phyloP scores from a whole-genome alignment of 2,797 vertebrate genomes.

The Enteromius afrohamiltoni region DNA sequence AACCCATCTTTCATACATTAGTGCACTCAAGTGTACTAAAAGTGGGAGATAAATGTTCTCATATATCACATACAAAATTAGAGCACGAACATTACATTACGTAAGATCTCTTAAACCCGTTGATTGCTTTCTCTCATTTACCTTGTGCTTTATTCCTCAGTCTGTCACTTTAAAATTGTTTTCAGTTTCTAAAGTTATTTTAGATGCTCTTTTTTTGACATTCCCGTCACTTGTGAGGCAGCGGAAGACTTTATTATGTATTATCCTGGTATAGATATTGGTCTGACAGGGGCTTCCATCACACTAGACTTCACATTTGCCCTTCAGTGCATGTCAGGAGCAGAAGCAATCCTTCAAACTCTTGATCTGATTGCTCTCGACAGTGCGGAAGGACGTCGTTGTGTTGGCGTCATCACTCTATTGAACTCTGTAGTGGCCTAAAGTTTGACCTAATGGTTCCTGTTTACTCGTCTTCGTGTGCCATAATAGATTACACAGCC shows the following conservation, averaged over 20 bases:
- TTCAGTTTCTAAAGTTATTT: too few species aligned
- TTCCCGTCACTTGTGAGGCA: not conserved
- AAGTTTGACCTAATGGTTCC: constrained; percentile 15
- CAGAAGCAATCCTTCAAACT: constrained; percentile 28
- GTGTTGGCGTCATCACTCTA: constrained; percentile 3
- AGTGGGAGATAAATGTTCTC: too few species aligned
- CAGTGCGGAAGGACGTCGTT: not conserved
- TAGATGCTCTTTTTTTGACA: not conserved
- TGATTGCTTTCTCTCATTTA: too few species aligned
- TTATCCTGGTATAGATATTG: constrained; percentile 1
- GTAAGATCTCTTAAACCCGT: too few species aligned
- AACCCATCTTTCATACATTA: too few species aligned
- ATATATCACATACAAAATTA: too few species aligned
- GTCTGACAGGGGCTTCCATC: constrained; percentile 25
- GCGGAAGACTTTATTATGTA: not conserved
- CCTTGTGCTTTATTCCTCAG: too few species aligned
- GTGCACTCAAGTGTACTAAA: too few species aligned
- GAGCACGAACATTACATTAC: too few species aligned
- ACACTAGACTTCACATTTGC: constrained; percentile 41
- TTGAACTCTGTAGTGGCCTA: constrained; percentile 12
- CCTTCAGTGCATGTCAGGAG: constrained; percentile 25
- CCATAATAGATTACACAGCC: constrained; percentile 12
- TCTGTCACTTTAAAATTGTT: too few species aligned
- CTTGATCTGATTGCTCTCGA: constrained; percentile 32
- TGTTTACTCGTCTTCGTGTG: not conserved